Evolutionary conservation across 2,888 invertebrate species (phyloP).

Genomic region (Bembecia ichneumoniformis): DNA sequence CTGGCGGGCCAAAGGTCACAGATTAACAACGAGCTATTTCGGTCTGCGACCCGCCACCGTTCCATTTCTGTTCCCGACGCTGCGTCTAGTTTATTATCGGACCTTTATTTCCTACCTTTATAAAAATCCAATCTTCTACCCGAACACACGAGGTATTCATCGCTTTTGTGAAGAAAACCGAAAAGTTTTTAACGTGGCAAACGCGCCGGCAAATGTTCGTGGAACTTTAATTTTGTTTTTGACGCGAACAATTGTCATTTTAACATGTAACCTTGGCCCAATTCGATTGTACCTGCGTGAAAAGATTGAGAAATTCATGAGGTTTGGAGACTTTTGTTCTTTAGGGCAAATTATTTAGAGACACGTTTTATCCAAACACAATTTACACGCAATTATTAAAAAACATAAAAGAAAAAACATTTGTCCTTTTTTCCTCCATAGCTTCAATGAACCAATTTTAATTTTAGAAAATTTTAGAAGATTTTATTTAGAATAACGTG

Average conservation of each 20-base stretch:
- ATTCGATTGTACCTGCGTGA: not conserved
- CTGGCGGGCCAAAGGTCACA: conserved; percentile 51
- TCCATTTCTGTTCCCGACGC: conserved; percentile 42
- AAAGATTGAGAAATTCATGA: not conserved
- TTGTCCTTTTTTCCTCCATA: too few relatives aligned
- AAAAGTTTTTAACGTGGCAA: not conserved
- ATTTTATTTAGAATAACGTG: too few relatives aligned
- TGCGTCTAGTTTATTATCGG: conserved; percentile 28
- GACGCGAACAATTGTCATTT: not conserved
- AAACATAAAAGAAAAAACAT: too few relatives aligned
- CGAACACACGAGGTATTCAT: not conserved
- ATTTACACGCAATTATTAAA: too few relatives aligned
- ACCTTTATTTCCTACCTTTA: conserved; percentile 9
- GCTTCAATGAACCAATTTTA: too few relatives aligned
- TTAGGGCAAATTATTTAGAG: not conserved
- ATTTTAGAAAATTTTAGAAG: too few relatives aligned
- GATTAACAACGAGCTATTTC: conserved; percentile 59
- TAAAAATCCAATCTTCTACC: not conserved
- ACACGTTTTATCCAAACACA: too few relatives aligned
- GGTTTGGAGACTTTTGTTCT: not conserved
- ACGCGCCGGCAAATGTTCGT: not conserved
- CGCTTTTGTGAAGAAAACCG: not conserved
- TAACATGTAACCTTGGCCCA: conserved; percentile 15
- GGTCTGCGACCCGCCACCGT: conserved; percentile 45
- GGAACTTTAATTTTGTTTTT: not conserved